phyloP scores from a whole-genome alignment of 2,113 vertebrate species.

The Limnothrissa miodon region DNA sequence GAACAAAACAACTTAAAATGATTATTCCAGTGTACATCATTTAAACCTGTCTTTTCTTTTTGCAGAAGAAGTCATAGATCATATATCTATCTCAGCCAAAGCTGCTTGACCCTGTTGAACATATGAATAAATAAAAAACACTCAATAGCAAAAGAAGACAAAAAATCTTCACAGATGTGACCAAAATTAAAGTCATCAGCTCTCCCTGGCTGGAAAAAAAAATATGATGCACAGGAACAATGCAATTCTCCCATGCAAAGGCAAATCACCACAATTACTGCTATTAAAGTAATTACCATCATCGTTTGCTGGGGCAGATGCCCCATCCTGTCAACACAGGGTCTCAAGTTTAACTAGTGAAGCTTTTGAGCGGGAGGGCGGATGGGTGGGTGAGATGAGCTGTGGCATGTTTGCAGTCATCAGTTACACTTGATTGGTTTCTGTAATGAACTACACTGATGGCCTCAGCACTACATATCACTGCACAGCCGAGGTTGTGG shows the following conservation, averaged over 20 bases:
- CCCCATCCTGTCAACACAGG: neutral
- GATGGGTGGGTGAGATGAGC: neutral
- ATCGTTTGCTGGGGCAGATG: neutral
- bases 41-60: neutral
- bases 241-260: slow-evolving; percentile 10
- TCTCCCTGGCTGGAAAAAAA: neutral
- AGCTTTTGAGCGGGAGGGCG: neutral
- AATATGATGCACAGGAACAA: neutral
- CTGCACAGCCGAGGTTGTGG: neutral
- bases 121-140: neutral
- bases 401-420: neutral
- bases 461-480: neutral
- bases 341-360: neutral
- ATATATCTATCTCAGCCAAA: neutral
- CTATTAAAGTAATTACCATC: slow-evolving; percentile 18
- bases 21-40: neutral
- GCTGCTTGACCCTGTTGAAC: neutral
- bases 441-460: neutral
- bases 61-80: neutral
- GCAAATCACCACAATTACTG: slow-evolving; percentile 22
- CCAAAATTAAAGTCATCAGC: neutral
- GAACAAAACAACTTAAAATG: neutral
- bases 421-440: slow-evolving; percentile 8
- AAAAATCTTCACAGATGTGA: neutral
- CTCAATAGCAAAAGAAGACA: neutral